A percentile compares a stretch with the other conserved stretches of the same genome.
phyloP scores from a whole-genome alignment of 2,113 vertebrate species.

The Heteronetta atricapilla region DNA sequence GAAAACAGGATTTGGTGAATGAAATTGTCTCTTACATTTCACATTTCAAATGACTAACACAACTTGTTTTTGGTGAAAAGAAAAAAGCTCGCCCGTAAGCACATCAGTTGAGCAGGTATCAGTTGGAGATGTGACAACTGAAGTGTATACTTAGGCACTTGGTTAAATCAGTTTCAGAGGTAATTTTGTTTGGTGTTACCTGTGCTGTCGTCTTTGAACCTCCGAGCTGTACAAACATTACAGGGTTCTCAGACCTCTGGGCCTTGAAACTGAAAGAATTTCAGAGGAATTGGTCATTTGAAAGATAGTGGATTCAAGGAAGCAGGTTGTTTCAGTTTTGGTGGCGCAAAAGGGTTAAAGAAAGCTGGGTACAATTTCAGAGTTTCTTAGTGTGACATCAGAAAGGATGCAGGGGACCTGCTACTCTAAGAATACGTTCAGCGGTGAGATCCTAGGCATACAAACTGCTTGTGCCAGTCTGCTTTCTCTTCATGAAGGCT shows the following conservation, averaged over 20 bases:
- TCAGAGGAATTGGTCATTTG: not conserved
- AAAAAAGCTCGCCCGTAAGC: not conserved
- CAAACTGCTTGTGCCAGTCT: not conserved
- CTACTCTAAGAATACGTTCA: not conserved
- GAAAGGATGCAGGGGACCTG: not conserved
- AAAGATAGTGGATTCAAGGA: not conserved
- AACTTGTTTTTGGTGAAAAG: not conserved
- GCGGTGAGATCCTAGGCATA: not conserved
- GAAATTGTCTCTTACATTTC: not conserved
- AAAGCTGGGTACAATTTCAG: not conserved
- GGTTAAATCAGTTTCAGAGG: not conserved
- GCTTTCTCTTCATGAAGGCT: not conserved
- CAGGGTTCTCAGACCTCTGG: not conserved
- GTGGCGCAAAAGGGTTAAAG: not conserved
- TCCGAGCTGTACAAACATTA: not conserved
- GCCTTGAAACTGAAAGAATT: not conserved
- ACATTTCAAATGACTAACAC: not conserved
- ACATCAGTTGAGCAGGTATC: not conserved
- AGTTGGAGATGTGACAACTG: not conserved
- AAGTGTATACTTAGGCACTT: not conserved
- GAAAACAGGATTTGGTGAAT: not conserved
- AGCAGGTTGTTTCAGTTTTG: not conserved
- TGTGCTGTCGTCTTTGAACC: not conserved
- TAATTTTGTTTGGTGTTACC: not conserved
- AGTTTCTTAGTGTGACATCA: not conserved